Evolutionary conservation across 2,113 vertebrate species (phyloP), one percentile per base, ranked within the genome.

Genomic region (Entosphenus tridentatus): DNA sequence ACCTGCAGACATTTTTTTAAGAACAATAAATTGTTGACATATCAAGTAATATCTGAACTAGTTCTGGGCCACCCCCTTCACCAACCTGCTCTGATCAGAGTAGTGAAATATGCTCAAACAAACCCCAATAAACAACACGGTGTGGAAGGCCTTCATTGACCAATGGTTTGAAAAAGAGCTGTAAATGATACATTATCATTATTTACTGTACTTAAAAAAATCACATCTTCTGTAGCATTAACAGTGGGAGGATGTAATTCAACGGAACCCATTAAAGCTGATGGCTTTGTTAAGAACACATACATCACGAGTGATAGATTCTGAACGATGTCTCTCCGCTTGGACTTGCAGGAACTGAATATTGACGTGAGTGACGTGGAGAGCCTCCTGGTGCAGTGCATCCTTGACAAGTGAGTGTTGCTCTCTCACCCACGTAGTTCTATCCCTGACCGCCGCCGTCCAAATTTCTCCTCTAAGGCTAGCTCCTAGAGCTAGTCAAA

Each of bases 341-440:
- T 75, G 77, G 74, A 78, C 57, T 75, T 74, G 72, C 76, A 98
- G 92, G 93, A 98, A 78, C 82, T 97, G 80, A 98, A 98, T 85
- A 96, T 98, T 79, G 93, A 98, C 74, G 88, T 96, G 79, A 86
- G 88, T 72, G 92, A 98, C 75, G 90, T 98, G 83, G 90, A 98
- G 80, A 97, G 93, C 82, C 86, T 98, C 82, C 85, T 98, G 80
- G 93, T 96, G 75, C 93, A 96, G 82, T 98, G 93, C 81, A 98
- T 93, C 83, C 82, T 98, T 83, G 90, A 97, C 83, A 96, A 97
- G 93, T 98, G 86, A 73, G 93, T 92, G 55, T 39, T 8, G 11
- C 21, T 71, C 8, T 57, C 58, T 7, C 5, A 39, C 39, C 39
- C 39, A 39, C 6, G 39, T 39, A 39, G 39, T 7, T 39, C 39